Conservation (phyloP, 2,888 invertebrate genomes). For the Eristalis intricaria region DNA sequence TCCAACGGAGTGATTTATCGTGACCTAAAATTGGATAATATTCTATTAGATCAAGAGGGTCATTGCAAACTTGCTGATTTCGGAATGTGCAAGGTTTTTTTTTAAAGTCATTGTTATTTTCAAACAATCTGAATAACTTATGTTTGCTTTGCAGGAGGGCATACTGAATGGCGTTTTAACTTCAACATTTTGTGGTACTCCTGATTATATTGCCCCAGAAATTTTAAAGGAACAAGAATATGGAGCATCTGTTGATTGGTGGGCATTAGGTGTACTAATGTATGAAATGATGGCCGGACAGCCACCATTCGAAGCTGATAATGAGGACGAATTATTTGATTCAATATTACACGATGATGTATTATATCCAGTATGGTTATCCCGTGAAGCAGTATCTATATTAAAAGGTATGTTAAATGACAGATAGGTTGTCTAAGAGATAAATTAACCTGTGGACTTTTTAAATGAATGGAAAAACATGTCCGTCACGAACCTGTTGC, state of each 20-base stretch:
- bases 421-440: too few species aligned
- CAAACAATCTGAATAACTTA: background rate
- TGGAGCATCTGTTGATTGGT: constrained; percentile 95
- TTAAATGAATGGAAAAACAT: too few species aligned
- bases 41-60: constrained; percentile 96
- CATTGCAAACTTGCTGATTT: constrained; percentile 97
- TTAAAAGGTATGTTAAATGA: constrained; percentile 84
- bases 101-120: background rate
- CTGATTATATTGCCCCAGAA: constrained; percentile 99
- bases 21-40: constrained; percentile 99
- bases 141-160: constrained; percentile 76
- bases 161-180: constrained; percentile 90
- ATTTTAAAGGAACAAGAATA: constrained; percentile 96
- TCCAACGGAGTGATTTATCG: constrained; percentile 98
- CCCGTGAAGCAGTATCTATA: constrained; percentile 94
- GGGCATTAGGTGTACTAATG: constrained; percentile 98
- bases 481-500: too few species aligned
- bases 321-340: constrained; percentile 99
- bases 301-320: constrained; percentile 99
- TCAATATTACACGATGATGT: constrained; percentile 99
- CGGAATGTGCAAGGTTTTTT: constrained; percentile 99
- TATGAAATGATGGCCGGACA: constrained; percentile 99
- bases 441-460: too few species aligned
- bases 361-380: constrained; percentile 98
- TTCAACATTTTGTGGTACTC: constrained; percentile 99